phyloP scores from a whole-genome alignment of 2,797 vertebrate genomes.

The Notamacropus eugenii region DNA sequence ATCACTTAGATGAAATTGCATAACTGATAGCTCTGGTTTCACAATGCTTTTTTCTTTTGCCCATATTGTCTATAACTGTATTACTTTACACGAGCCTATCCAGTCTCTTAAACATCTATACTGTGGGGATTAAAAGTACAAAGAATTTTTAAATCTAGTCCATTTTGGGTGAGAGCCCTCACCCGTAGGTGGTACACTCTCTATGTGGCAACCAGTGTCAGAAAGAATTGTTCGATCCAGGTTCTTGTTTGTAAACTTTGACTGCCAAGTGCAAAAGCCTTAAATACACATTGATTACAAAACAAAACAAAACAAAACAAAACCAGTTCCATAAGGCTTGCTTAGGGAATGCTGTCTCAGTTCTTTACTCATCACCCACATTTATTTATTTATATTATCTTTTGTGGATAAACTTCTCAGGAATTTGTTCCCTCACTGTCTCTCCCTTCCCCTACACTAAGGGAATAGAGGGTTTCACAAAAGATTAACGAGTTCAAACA shows the following conservation, averaged over 20 bases:
- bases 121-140: conserved; percentile 36
- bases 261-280: not conserved
- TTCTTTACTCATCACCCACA: not conserved
- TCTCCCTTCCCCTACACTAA: not conserved
- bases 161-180: not conserved
- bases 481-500: conserved; percentile 1
- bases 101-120: conserved; percentile 1
- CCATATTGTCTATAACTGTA: not conserved
- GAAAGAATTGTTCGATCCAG: conserved; percentile 33
- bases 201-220: conserved; percentile 13
- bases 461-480: not conserved
- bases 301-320: not conserved
- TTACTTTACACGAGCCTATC: not conserved
- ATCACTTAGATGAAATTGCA: not conserved
- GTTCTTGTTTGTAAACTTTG: conserved; percentile 45
- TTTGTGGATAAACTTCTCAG: not conserved
- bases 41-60: not conserved
- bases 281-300: not conserved
- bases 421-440: not conserved
- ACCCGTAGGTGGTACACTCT: conserved; percentile 19
- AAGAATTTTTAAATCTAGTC: conserved; percentile 14
- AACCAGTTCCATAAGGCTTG: not conserved
- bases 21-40: conserved; percentile 6
- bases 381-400: not conserved
- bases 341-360: not conserved